phyloP scores from a whole-genome alignment of 2,797 vertebrate genomes.

The Diplodus sargus region DNA sequence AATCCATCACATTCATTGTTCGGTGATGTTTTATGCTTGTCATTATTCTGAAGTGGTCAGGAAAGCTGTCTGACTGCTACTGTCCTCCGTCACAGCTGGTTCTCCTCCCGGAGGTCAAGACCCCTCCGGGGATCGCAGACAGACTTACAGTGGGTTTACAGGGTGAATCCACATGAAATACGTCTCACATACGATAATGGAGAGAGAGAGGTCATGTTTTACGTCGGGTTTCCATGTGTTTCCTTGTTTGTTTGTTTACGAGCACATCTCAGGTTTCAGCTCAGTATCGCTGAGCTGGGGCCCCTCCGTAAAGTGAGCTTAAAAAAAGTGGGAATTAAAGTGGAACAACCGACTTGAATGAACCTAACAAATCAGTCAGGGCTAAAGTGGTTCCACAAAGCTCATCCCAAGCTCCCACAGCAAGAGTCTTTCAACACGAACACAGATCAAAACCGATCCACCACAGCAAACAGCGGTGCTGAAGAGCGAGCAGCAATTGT shows the following conservation, averaged over 20 bases:
- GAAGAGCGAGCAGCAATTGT: too few relatives aligned
- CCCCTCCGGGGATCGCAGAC: not conserved
- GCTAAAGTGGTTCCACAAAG: too few relatives aligned
- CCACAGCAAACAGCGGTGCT: too few relatives aligned
- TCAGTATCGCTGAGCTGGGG: too few relatives aligned
- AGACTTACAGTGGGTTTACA: not conserved
- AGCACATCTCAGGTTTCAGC: not conserved
- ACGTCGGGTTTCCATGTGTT: too few relatives aligned
- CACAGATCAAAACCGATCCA: too few relatives aligned
- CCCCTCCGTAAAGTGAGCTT: too few relatives aligned
- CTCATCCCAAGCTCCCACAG: too few relatives aligned
- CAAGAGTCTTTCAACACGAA: too few relatives aligned
- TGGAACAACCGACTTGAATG: too few relatives aligned
- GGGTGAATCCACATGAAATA: not conserved
- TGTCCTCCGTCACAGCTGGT: not conserved
- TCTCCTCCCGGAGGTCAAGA: not conserved
- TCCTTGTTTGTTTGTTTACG: not conserved
- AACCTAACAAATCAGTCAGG: too few relatives aligned
- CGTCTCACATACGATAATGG: not conserved
- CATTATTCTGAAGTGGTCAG: not conserved
- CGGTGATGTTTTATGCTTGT: not conserved
- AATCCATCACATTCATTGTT: slow-evolving; percentile 13
- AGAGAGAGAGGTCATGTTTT: too few relatives aligned
- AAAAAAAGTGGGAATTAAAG: not conserved
- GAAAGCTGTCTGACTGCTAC: not conserved